Percentiles rank a stretch among this genome's conserved stretches.
Evolutionary conservation across 2,797 vertebrate genomes (phyloP).

Genomic region (Labroides dimidiatus): DNA sequence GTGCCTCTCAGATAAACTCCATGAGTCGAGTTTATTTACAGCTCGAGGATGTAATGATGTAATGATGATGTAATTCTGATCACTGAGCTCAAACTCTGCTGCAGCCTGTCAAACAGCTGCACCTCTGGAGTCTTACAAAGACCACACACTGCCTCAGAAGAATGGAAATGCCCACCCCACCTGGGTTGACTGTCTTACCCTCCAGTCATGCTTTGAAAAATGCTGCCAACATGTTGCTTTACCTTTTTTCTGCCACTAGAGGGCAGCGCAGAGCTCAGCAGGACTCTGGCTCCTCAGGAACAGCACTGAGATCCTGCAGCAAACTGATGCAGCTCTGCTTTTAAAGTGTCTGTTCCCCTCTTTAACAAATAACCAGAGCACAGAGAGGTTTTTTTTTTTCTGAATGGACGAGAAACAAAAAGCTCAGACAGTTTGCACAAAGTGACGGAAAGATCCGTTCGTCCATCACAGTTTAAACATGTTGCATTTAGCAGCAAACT

Average conservation of each 20-base stretch:
- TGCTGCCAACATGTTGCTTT: slow-evolving; percentile 48
- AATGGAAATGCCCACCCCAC: background rate
- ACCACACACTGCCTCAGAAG: background rate
- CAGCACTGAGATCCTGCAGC: slow-evolving; percentile 22
- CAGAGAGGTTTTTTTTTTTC: background rate
- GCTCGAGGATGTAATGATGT: too few species aligned
- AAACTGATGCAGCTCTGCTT: slow-evolving; percentile 14
- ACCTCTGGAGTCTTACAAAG: background rate
- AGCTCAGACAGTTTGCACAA: background rate
- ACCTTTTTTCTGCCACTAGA: slow-evolving; percentile 75
- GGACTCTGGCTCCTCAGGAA: slow-evolving; percentile 58
- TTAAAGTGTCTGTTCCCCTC: background rate
- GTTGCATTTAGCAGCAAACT: too few species aligned
- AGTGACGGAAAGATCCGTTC: too few species aligned
- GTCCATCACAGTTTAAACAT: too few species aligned
- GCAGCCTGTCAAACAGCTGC: too few species aligned
- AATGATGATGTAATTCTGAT: too few species aligned
- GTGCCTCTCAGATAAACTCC: background rate
- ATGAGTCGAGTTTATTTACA: too few species aligned
- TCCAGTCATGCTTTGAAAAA: background rate
- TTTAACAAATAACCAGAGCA: background rate
- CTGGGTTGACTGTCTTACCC: background rate
- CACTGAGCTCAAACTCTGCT: too few species aligned
- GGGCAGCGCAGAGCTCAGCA: slow-evolving; percentile 78
- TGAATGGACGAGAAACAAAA: too few species aligned